phyloP scores from a whole-genome alignment of 2,797 vertebrate genomes.

The Macroramphosus scolopax region DNA sequence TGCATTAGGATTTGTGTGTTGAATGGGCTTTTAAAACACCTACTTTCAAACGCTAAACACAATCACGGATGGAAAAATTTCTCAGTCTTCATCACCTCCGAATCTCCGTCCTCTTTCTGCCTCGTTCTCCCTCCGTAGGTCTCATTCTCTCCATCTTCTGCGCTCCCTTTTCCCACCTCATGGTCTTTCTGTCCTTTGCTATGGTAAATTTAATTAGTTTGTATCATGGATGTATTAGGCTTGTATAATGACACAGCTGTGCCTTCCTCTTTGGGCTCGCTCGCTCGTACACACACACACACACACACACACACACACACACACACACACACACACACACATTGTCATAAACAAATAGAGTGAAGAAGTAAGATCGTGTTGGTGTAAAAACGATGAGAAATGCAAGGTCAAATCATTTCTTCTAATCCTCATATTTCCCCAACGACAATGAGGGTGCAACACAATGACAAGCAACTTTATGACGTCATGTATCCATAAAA shows the following conservation, averaged over 20 bases:
- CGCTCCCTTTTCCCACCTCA: constrained; percentile 12
- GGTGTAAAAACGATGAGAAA: constrained; percentile 21
- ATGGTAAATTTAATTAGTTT: constrained; percentile 51
- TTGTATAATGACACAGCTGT: constrained; percentile 52
- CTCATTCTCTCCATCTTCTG: neutral
- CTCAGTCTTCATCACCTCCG: constrained; percentile 1
- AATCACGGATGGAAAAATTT: constrained; percentile 27
- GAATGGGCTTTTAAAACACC: constrained; percentile 31
- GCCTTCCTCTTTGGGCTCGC: constrained; percentile 27
- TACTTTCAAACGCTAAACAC: constrained; percentile 23
- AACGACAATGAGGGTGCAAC: no score
- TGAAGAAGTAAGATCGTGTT: neutral
- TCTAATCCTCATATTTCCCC: constrained; percentile 14
- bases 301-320: no score
- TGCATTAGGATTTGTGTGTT: constrained; percentile 31
- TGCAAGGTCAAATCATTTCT: constrained; percentile 22
- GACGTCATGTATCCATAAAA: no score
- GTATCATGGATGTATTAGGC: constrained; percentile 32
- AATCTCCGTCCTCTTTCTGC: neutral
- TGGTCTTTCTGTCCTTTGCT: constrained; percentile 23
- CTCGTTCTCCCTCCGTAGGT: no score
- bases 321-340: constrained; percentile 6
- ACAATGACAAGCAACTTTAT: no score
- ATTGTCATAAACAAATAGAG: constrained; percentile 38
- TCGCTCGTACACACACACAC: constrained; percentile 7